A percentile compares a stretch with the other conserved stretches of the same genome.
These are phyloP conservation scores for Stenodema calcarata DNA, from an alignment of 2,888 invertebrate species.

Conservation along the genomic window DNA sequence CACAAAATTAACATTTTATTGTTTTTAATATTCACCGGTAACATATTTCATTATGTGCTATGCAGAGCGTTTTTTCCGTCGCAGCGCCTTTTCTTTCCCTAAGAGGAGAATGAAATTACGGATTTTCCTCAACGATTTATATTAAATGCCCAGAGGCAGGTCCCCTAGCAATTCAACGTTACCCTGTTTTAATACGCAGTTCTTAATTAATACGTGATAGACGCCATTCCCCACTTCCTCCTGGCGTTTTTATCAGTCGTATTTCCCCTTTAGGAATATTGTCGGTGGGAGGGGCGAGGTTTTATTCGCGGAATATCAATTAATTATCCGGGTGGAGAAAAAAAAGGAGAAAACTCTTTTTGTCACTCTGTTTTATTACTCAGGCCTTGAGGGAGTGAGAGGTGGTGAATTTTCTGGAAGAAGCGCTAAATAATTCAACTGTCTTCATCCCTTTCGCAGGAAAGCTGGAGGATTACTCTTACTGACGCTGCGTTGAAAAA, in stretches of 20 bases:
- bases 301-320: constrained; percentile 26
- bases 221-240: background rate
- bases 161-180: background rate
- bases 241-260: background rate
- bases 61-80: too few relatives aligned
- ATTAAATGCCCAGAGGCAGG: background rate
- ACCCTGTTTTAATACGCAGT: background rate
- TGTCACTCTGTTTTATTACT: constrained; percentile 27
- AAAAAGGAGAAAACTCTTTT: background rate
- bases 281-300: background rate
- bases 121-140: background rate
- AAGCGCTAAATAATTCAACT: background rate
- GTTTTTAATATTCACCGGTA: too few relatives aligned
- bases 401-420: background rate
- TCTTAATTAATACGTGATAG: constrained; percentile 25
- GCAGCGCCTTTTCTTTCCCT: too few relatives aligned
- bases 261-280: background rate
- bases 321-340: background rate
- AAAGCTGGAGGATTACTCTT: background rate
- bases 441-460: background rate
- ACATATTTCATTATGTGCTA: too few relatives aligned
- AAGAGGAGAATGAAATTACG: background rate
- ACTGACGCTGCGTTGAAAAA: background rate
- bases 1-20: too few relatives aligned
- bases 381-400: background rate